Evolutionary conservation across 2,113 vertebrate genomes (phyloP).

Genomic region (Theropithecus gelada): DNA sequence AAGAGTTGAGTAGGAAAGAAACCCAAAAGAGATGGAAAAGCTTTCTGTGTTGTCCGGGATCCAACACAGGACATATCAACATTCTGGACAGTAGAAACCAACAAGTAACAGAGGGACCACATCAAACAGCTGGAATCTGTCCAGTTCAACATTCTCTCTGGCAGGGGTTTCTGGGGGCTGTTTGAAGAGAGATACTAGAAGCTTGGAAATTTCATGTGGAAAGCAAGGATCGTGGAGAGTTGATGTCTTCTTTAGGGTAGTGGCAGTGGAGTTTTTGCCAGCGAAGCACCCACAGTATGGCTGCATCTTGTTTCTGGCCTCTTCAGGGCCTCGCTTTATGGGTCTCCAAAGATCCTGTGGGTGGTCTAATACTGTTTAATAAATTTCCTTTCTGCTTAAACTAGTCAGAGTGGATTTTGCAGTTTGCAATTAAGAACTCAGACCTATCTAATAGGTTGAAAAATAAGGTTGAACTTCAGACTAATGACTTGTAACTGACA

Average conservation of each 20-base stretch:
- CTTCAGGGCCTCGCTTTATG: neutral
- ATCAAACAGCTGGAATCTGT: neutral
- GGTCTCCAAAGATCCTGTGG: neutral
- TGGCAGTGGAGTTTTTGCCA: neutral
- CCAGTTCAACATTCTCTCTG: neutral
- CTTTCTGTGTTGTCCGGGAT: neutral
- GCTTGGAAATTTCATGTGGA: slow-evolving; percentile 3
- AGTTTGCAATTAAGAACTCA: neutral
- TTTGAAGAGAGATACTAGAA: neutral
- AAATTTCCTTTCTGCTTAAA: neutral
- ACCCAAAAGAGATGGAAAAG: neutral
- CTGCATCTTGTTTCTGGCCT: neutral
- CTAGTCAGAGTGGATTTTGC: slow-evolving; percentile 7
- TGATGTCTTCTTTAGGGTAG: neutral
- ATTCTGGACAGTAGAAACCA: neutral
- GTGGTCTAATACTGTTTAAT: neutral
- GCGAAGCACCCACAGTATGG: neutral
- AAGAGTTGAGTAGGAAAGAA: neutral
- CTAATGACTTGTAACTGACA: neutral
- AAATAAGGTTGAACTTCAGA: slow-evolving; percentile 5
- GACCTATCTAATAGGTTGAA: neutral
- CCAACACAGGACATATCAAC: neutral
- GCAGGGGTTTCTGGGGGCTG: neutral
- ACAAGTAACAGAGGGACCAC: neutral
- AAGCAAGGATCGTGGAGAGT: neutral